Evolutionary conservation across 2,888 invertebrate species (phyloP), one percentile per base, ranked within the genome.

Genomic region (Toxonevra muliebris): DNA sequence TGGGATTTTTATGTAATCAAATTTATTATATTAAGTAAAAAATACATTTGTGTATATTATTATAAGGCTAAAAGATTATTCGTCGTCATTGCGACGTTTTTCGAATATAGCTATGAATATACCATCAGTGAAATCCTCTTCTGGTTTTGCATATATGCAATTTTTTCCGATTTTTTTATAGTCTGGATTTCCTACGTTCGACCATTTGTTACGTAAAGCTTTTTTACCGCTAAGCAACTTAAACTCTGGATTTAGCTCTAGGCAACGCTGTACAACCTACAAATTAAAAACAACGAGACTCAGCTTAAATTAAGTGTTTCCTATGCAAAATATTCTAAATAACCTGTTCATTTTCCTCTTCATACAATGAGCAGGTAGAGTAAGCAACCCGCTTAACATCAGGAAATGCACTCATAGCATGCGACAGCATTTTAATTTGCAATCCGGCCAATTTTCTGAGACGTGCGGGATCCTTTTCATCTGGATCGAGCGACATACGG

Each of bases 81-180:
- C 61, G 48, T 63, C 59, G 15, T 52, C 71, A 12, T 30, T 55
- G 10, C 48, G 64, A 30, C 74, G 71, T 59, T 90, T 87, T 82
- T 94, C 93, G 76, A 98, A 92, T 61, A 97, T 90, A 1, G 98
- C 97, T 45, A 98, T 89, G 85, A 99, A 99, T 86, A 99, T 98
- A 2, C 98, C 98, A 82, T 93, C 96, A 0, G 96, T 95, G 7
- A 90, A 85, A 86, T 97, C 96, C 0, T 87, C 85, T 7, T 93
- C 89, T 0, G 94, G 91, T 73, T 87, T 88, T 0, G 94, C 89
- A 79, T 96, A 93, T 52, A 98, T 80, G 81, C 96, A 97, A 71
- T 89, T 89, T 9, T 90, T 87, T 4, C 92, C 92, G 78, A 92
- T 88, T 63, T 89, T 89, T 0, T 88, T 87, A 75, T 89, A 92